Evolutionary conservation across 1,140 invertebrate species (phyloP).

Genomic region (Eurytemora carolleeae): DNA sequence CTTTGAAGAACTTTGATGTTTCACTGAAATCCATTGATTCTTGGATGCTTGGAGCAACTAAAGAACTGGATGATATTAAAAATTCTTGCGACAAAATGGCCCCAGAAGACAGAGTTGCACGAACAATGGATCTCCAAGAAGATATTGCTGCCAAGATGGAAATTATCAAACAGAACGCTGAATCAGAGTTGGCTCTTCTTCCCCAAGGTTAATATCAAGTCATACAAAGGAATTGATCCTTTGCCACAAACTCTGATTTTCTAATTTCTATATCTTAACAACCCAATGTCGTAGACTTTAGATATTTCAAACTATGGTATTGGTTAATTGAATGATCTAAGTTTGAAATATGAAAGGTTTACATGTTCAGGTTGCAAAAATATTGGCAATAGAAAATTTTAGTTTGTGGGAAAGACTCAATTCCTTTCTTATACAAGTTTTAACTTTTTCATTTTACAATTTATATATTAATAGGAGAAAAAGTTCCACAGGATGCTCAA

Average conservation of each 20-base stretch:
- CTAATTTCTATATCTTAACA: too few relatives aligned
- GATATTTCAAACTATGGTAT: too few relatives aligned
- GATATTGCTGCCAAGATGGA: slow-evolving; percentile 15
- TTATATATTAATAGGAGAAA: slow-evolving; percentile 2
- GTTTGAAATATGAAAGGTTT: too few relatives aligned
- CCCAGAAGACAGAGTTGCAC: slow-evolving; percentile 20
- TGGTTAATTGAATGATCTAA: too few relatives aligned
- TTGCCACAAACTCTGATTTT: too few relatives aligned
- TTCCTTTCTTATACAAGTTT: too few relatives aligned
- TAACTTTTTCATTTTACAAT: too few relatives aligned
- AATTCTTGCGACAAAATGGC: slow-evolving; percentile 18
- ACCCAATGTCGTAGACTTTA: too few relatives aligned
- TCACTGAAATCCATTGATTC: slow-evolving; percentile 17
- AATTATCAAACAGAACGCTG: slow-evolving; percentile 2
- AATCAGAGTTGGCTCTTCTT: slow-evolving; percentile 6
- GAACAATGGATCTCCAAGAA: slow-evolving; percentile 19
- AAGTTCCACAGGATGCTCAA: slow-evolving; percentile 12
- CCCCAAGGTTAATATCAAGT: slow-evolving; percentile 14
- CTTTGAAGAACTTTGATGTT: slow-evolving; percentile 17
- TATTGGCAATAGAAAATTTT: too few relatives aligned
- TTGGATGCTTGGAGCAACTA: slow-evolving; percentile 19
- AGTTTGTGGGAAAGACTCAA: too few relatives aligned
- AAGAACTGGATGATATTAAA: slow-evolving; percentile 19
- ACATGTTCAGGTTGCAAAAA: too few relatives aligned
- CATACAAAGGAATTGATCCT: not conserved